A percentile compares a stretch with the other conserved stretches of the same genome.
These are phyloP conservation scores for Kryptolebias ocellatus DNA, from an alignment of 2,797 vertebrate species.

Conservation along the genomic window DNA sequence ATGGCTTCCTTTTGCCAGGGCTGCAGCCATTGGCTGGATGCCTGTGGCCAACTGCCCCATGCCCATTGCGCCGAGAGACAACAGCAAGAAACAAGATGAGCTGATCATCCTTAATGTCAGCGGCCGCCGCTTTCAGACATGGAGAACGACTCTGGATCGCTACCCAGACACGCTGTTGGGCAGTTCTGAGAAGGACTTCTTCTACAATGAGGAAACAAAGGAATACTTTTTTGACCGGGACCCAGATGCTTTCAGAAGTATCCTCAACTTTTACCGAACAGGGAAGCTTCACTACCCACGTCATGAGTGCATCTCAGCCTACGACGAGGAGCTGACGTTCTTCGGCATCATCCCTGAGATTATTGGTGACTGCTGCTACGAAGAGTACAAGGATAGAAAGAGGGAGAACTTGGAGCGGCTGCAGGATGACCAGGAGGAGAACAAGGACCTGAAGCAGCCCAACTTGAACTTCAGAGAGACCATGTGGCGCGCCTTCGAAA, in stretches of 20 bases:
- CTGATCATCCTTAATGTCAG: conserved; percentile 96
- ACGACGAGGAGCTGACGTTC: conserved; percentile 95
- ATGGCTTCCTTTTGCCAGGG: conserved; percentile 96
- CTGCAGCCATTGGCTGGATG: conserved; percentile 99
- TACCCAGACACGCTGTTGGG: conserved; percentile 96
- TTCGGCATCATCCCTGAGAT: conserved; percentile 98
- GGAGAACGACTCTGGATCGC: conserved; percentile 96
- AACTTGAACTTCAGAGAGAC: conserved; percentile 93
- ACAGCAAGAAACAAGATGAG: conserved; percentile 92
- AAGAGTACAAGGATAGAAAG: conserved; percentile 99
- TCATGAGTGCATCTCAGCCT: conserved; percentile 96
- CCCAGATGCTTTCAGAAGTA: conserved; percentile 94
- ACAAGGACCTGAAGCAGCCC: conserved; percentile 91
- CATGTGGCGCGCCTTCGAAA: conserved; percentile 99
- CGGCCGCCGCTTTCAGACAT: conserved; percentile 95
- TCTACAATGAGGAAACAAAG: conserved; percentile 97
- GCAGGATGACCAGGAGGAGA: conserved; percentile 96
- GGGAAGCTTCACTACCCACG: conserved; percentile 98
- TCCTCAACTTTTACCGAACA: conserved; percentile 97
- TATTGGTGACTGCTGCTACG: conserved; percentile 98
- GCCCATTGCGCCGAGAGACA: conserved; percentile 91
- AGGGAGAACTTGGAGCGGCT: conserved; percentile 93
- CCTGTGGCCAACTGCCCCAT: conserved; percentile 97
- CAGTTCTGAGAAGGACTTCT: conserved; percentile 98
- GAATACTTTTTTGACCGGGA: conserved; percentile 99